Evolutionary conservation across 2,113 vertebrate genomes (phyloP), one percentile per base, ranked within the genome.

Genomic region (Carollia perspicillata): DNA sequence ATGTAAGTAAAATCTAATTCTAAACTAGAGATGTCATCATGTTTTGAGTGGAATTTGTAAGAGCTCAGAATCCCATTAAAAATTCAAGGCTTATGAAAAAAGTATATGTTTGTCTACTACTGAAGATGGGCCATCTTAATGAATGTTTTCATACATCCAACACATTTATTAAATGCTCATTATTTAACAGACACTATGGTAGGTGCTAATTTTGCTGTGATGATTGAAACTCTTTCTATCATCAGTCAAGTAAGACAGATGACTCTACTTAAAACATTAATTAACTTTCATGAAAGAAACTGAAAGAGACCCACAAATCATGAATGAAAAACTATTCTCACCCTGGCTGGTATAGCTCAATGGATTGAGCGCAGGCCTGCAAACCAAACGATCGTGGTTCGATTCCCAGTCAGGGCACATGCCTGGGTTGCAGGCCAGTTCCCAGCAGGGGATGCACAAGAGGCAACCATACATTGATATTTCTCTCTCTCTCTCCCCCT

Each of bases 281-380:
- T 89, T 94, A 95, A 95, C 20, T 22, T 88, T 79, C 72, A 89
- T 85, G n/a, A 92, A 90, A 83, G 33, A 94, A 84, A 94, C 1
- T 40, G 58, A 88, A 87, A 93, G 49, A 93, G 35, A 65, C 4
- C 18, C 14, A 44, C 47, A 95, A 93, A 74, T 81, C 28, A 42
- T 58, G 26, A 51, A 79, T 68, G 80, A 65, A 16, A 66, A 91
- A 93, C 42, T 63, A 1, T 85, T 93, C 42, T 68, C 16, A n/a
- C n/a, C n/a, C n/a, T n/a, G n/a, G n/a, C n/a, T n/a, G n/a, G n/a
- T n/a, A n/a, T n/a, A n/a, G n/a, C n/a, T n/a, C n/a, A n/a, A n/a
- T n/a, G n/a, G n/a, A n/a, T n/a, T n/a, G n/a, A n/a, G n/a, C n/a
- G n/a, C n/a, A n/a, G n/a, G n/a, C n/a, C n/a, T n/a, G n/a, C n/a